Percentiles rank a stretch among this genome's conserved stretches.
Evolutionary conservation across 2,113 vertebrate genomes (phyloP).

Genomic region (Penelope pileata): DNA sequence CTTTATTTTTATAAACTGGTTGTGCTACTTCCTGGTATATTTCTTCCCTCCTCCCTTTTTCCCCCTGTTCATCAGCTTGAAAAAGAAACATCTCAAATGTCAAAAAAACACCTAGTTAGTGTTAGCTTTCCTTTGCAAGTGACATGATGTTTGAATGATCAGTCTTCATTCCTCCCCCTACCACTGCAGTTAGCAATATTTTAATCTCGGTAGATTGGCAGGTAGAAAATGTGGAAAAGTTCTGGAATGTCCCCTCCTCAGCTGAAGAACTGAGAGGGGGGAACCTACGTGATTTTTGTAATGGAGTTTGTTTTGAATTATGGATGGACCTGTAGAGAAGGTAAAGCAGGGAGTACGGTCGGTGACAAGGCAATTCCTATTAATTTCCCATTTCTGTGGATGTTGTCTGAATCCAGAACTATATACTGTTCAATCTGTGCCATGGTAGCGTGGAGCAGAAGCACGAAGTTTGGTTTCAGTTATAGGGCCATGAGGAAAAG

Average conservation of each 20-base stretch:
- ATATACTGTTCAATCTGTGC: background rate
- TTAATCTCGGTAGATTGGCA: background rate
- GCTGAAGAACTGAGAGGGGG: background rate
- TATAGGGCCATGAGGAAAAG: background rate
- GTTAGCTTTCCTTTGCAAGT: background rate
- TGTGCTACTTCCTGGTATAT: background rate
- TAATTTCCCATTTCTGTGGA: background rate
- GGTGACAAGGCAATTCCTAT: background rate
- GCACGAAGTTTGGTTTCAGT: background rate
- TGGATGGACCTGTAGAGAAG: background rate
- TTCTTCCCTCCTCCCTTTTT: background rate
- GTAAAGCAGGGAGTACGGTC: background rate
- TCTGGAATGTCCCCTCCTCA: background rate
- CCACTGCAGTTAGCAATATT: background rate
- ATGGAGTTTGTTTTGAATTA: background rate
- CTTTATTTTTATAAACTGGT: background rate
- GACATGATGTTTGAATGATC: background rate
- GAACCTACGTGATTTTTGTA: background rate
- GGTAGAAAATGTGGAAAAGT: background rate
- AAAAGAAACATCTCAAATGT: background rate
- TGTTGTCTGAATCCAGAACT: background rate
- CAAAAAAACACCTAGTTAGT: background rate
- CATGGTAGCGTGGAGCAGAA: background rate
- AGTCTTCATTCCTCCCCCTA: background rate
- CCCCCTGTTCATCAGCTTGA: background rate